Evolutionary conservation across 1,140 invertebrate genomes (phyloP).

Genomic region (Drosophila pallidifrons): DNA sequence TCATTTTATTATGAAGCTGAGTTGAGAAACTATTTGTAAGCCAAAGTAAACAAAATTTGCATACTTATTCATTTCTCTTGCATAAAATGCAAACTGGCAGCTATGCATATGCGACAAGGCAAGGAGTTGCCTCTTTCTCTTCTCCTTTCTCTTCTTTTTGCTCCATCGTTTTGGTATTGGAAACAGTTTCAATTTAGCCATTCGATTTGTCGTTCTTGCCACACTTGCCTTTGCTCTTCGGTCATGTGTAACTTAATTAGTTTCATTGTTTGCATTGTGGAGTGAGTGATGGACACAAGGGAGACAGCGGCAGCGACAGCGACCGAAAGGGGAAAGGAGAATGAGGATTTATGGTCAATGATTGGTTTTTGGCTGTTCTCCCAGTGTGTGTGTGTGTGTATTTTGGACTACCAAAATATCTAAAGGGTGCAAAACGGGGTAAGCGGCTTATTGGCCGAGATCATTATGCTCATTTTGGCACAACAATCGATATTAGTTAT

Average conservation of each 20-base stretch:
- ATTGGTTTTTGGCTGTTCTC: slow-evolving; percentile 28
- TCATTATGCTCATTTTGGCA: slow-evolving; percentile 46
- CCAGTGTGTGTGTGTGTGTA: not conserved
- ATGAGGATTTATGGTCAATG: slow-evolving; percentile 27
- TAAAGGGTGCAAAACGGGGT: slow-evolving; percentile 4
- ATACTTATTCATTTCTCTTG: not conserved
- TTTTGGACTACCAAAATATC: slow-evolving; percentile 1
- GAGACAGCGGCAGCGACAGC: not conserved
- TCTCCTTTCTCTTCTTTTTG: not conserved
- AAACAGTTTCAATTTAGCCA: slow-evolving; percentile 46
- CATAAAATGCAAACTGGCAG: not conserved
- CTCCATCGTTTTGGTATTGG: not conserved
- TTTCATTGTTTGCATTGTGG: slow-evolving; percentile 56
- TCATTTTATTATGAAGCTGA: not conserved
- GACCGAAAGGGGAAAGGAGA: not conserved
- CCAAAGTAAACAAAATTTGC: not conserved
- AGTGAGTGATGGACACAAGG: slow-evolving; percentile 3
- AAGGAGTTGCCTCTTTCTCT: not conserved
- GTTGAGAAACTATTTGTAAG: not conserved
- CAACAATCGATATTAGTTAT: slow-evolving; percentile 46
- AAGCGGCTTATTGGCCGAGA: slow-evolving; percentile 49
- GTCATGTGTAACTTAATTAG: slow-evolving; percentile 64
- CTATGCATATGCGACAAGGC: slow-evolving; percentile 4
- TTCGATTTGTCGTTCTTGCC: slow-evolving; percentile 42
- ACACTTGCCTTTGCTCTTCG: slow-evolving; percentile 23